Conservation (phyloP, 2,797 vertebrate genomes). For the Pipistrellus pipistrellus region DNA sequence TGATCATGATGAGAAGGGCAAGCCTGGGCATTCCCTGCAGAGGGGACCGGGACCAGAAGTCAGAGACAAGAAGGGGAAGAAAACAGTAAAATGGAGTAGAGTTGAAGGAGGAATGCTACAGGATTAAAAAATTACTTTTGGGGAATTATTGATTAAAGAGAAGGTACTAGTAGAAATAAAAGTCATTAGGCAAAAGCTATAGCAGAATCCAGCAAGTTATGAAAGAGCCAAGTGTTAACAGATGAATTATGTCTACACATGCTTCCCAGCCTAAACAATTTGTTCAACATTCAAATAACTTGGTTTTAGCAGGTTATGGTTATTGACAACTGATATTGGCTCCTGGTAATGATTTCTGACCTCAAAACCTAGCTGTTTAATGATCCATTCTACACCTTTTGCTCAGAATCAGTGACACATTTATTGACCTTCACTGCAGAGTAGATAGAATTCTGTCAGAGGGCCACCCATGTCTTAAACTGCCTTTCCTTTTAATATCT, state of each 20-base stretch:
- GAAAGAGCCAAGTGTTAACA: neutral
- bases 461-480: neutral
- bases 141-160: neutral
- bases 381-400: neutral
- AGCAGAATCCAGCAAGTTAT: neutral
- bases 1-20: neutral
- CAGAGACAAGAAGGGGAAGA: neutral
- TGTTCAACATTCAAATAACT: neutral
- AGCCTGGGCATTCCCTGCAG: neutral
- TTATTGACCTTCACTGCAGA: neutral
- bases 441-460: neutral
- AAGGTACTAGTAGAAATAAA: neutral
- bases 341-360: neutral
- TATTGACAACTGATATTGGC: neutral
- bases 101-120: neutral
- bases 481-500: neutral
- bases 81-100: neutral
- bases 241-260: neutral
- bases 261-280: neutral
- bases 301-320: neutral
- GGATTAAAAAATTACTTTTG: conserved; percentile 5
- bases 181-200: neutral
- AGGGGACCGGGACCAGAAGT: neutral
- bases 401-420: neutral
- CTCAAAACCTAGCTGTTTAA: neutral